These are phyloP conservation scores for Hydrotaea cyrtoneurina DNA, from an alignment of 2,888 invertebrate genomes.

Conservation along the genomic window DNA sequence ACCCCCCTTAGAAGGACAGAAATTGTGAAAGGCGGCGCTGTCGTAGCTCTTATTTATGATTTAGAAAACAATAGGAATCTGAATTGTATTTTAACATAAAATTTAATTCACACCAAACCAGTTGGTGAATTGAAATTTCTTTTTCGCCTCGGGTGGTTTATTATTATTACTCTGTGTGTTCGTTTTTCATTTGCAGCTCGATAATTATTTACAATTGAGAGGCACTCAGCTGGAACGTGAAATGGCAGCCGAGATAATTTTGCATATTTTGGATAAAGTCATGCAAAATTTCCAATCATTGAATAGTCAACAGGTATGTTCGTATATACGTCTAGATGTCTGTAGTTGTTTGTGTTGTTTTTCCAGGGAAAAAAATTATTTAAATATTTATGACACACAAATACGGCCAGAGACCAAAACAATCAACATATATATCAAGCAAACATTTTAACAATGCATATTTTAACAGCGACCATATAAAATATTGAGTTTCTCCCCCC, in stretches of 20 bases:
- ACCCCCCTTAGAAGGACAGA: neutral
- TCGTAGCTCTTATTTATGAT: too few species aligned
- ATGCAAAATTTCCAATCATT: constrained; percentile 86
- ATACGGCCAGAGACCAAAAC: constrained; percentile 6
- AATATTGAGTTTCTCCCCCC: neutral
- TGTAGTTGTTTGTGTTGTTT: constrained; percentile 24
- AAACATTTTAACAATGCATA: constrained; percentile 25
- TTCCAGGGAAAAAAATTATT: constrained; percentile 58
- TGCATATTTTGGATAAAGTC: constrained; percentile 85
- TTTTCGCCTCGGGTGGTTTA: neutral
- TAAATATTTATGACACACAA: constrained; percentile 35
- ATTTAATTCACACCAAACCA: too few species aligned
- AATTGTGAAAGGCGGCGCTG: neutral
- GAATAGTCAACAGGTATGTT: constrained; percentile 87
- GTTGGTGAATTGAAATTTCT: too few species aligned
- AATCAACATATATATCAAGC: constrained; percentile 30
- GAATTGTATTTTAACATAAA: too few species aligned
- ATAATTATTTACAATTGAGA: constrained; percentile 80
- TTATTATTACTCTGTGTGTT: neutral
- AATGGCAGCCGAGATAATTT: constrained; percentile 83
- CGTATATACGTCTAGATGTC: neutral
- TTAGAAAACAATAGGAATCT: too few species aligned
- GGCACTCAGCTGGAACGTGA: constrained; percentile 81
- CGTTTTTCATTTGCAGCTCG: constrained; percentile 75
- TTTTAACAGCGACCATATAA: constrained; percentile 4